A percentile compares a stretch with the other conserved stretches of the same genome.
These are phyloP conservation scores for Melangyna quadrimaculata DNA, from an alignment of 2,888 invertebrate species.

Conservation along the genomic window DNA sequence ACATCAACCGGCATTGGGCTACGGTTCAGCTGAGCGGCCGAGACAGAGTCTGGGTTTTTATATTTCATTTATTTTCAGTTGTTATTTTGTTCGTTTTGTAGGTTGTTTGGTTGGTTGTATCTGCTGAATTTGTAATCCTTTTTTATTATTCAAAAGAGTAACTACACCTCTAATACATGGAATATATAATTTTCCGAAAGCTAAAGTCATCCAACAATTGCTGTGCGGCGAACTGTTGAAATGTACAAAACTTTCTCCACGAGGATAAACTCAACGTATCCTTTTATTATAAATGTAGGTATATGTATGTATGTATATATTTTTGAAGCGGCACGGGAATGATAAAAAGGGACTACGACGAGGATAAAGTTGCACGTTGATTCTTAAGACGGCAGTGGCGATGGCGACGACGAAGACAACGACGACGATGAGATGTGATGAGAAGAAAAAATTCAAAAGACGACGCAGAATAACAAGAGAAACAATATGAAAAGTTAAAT, in stretches of 20 bases:
- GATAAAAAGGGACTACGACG: slow-evolving; percentile 28
- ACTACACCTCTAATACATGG: slow-evolving; percentile 64
- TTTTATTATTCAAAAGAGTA: slow-evolving; percentile 70
- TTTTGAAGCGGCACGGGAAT: slow-evolving; percentile 17
- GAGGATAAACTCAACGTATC: slow-evolving; percentile 57
- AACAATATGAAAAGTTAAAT: slow-evolving; percentile 72
- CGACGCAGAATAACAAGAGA: slow-evolving; percentile 70
- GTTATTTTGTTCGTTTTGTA: not conserved
- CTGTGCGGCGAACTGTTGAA: slow-evolving; percentile 68
- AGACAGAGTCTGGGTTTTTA: slow-evolving; percentile 7
- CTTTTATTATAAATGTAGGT: slow-evolving; percentile 51
- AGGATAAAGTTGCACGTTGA: slow-evolving; percentile 56
- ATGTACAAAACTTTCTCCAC: slow-evolving; percentile 67
- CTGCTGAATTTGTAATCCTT: slow-evolving; percentile 69
- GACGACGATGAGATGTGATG: slow-evolving; percentile 45
- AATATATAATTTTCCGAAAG: slow-evolving; percentile 63
- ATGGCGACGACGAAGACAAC: not conserved
- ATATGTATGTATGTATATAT: slow-evolving; percentile 25
- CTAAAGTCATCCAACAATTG: slow-evolving; percentile 67
- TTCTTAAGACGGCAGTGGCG: slow-evolving; percentile 16
- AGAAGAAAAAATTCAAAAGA: slow-evolving; percentile 46
- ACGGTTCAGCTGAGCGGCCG: not conserved
- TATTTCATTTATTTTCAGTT: slow-evolving; percentile 50
- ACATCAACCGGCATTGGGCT: slow-evolving; percentile 48
- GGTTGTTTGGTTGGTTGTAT: slow-evolving; percentile 25